Base-by-base conservation (phyloP, 2,113 vertebrate genomes). In the Campylomormyrus tamandua region DNA sequence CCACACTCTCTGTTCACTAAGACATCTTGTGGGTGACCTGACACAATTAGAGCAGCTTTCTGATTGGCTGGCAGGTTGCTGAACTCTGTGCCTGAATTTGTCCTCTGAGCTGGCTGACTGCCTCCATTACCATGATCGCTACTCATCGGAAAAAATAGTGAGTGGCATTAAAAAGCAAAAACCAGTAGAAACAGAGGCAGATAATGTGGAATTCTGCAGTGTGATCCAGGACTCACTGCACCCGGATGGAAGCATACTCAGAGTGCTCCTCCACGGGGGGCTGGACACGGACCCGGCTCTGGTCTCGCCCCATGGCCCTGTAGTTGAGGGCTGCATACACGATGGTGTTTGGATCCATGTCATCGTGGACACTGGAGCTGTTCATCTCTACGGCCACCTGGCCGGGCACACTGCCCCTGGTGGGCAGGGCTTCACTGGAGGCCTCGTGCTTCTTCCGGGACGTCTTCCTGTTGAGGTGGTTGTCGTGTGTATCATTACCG, bases 311-410 rank as follows among this genome's bases (percentile, higher is more conserved):
- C 21, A 6, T n/a, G 35, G 48, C 74, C 27, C 77, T 42, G 24
- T 90, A 66, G 66, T 83, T 90, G 46, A 90, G 83, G 6, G 90
- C 49, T 8, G 90, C 90, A 45, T 90, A 90, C 9, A 90, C 90
- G 1, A 90, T 53, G 66, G 70, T 19, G 27, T 39, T 87, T 7
- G 21, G n/a, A 0, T 53, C 19, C 46, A 31, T 24, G 19, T 89
- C 88, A 84, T 74, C 62, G 21, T 89, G 77, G 74, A 53, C 13
- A 4, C 66, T 46, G 24, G 15, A 27, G 42, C 66, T 6, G 4
- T 87, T 31, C 58, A 50, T 21, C 49, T 35, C 27, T 87, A 53
- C 3, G 11, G 48, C 31, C 7, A 53, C 35, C 46, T 62, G 84
- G 1, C 24, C 9, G 6, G 62, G n/a, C 8, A 31, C 13, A 49